Evolutionary conservation across 2,797 vertebrate species (phyloP).

Genomic region (Squalus acanthias): DNA sequence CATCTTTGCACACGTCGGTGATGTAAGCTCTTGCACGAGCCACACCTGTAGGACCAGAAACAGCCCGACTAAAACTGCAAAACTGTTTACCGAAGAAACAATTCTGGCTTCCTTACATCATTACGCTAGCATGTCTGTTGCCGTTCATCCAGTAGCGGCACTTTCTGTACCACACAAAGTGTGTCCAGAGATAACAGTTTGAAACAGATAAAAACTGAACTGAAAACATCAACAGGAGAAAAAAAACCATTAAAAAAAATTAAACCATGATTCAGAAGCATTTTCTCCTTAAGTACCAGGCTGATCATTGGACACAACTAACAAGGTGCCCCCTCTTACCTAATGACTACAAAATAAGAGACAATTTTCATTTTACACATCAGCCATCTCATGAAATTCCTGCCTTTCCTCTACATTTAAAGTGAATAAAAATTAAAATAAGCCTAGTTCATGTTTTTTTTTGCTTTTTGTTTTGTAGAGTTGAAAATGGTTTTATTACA

Average conservation of each 20-base stretch:
- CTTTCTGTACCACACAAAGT: neutral
- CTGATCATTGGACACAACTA: neutral
- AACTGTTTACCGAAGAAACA: neutral
- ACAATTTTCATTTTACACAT: neutral
- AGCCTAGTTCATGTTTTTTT: neutral
- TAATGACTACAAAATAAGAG: neutral
- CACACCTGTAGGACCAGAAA: neutral
- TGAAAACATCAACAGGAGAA: neutral
- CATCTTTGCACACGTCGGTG: neutral
- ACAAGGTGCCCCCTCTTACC: neutral
- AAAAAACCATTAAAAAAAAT: neutral
- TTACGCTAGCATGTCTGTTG: neutral
- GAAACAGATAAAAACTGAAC: neutral
- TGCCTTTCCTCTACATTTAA: neutral
- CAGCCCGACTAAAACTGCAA: neutral
- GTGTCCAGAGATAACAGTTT: neutral
- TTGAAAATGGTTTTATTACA: neutral
- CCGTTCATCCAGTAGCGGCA: neutral
- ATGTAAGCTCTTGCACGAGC: neutral
- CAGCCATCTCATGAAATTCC: neutral
- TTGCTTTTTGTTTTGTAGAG: neutral
- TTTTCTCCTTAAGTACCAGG: neutral
- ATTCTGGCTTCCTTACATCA: neutral
- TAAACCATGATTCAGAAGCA: neutral
- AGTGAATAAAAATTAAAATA: slow-evolving; percentile 34